Evolutionary conservation across 2,888 invertebrate species (phyloP).

Genomic region (Tortricodes alternella): DNA sequence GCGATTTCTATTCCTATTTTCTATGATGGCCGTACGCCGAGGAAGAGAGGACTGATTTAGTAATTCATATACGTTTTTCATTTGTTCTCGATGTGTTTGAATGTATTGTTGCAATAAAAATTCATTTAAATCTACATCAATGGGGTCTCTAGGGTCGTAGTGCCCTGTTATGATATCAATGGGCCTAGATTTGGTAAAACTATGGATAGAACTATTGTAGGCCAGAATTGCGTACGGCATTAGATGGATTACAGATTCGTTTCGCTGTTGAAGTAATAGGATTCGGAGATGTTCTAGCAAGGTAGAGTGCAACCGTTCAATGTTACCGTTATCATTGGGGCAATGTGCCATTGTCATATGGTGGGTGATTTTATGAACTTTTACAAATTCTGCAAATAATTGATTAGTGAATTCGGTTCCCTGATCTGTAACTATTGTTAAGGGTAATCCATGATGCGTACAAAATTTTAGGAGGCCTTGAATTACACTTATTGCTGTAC

Average conservation of each 20-base stretch:
- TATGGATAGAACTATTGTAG: conserved; percentile 11
- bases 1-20: conserved; percentile 30
- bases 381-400: conserved; percentile 32
- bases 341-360: conserved; percentile 32
- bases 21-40: conserved; percentile 22
- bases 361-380: conserved; percentile 33
- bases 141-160: conserved; percentile 34
- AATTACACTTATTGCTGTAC: neutral
- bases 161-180: conserved; percentile 5
- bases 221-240: conserved; percentile 28
- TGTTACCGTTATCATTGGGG: conserved; percentile 35
- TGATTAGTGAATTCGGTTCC: conserved; percentile 39
- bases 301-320: conserved; percentile 33
- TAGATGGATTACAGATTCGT: conserved; percentile 23
- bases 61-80: conserved; percentile 24
- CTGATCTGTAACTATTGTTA: conserved; percentile 35
- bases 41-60: conserved; percentile 26
- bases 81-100: conserved; percentile 27
- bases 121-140: conserved; percentile 31
- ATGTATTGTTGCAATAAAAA: conserved; percentile 35
- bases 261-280: conserved; percentile 19
- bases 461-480: conserved; percentile 18
- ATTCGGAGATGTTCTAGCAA: conserved; percentile 35
- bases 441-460: conserved; percentile 36
- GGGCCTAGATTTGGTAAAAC: conserved; percentile 5